Evolutionary conservation across 2,888 invertebrate species (phyloP), one percentile per base, ranked within the genome.

Genomic region (Meiosimyza decipiens): DNA sequence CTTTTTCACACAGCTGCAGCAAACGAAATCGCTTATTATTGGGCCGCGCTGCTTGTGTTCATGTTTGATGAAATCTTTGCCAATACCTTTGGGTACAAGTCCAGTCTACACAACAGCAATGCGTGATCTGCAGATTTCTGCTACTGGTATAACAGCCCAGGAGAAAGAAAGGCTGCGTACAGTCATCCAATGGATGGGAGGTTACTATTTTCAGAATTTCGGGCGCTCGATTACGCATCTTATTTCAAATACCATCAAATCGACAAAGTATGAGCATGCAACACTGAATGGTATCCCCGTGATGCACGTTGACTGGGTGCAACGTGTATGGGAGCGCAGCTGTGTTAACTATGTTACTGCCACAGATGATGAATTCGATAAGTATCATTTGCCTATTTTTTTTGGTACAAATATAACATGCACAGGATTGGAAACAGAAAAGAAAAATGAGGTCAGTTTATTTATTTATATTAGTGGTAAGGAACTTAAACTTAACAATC

Each of bases 61-160:
- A 60, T 96, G 95, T 81, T 86, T 95, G 59, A 89, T 90, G 47
- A 92, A 92, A 80, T 91, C 91, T 15, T 89, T 90, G 79, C 88
- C 92, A 0, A 92, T 97, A 78, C 96, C 96, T 0, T 90, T 92
- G 71, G 92, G 91, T 6, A 89, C 90, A 0, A 91, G 91, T 80
- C 95, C 97, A 0, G 91, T 97, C 1, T 95, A 90, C 81, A 94
- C 93, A 33, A 90, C 94, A 65, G 94, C 95, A 0, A 95, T 97
- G 96, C 88, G 91, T 78, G 90, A 91, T 22, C 85, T 94, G 33
- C 88, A 91, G 7, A 87, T 95, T 40, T 91, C 92, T 4, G 90
- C 91, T 16, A 93, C 94, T 74, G 90, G 91, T 5, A 82, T 91
- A 6, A 82, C 88, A n/a, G 86, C 87, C 67, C 79, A 82, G 4